Evolutionary conservation across 2,888 invertebrate species (phyloP).

Genomic region (Drosophila subquinaria): DNA sequence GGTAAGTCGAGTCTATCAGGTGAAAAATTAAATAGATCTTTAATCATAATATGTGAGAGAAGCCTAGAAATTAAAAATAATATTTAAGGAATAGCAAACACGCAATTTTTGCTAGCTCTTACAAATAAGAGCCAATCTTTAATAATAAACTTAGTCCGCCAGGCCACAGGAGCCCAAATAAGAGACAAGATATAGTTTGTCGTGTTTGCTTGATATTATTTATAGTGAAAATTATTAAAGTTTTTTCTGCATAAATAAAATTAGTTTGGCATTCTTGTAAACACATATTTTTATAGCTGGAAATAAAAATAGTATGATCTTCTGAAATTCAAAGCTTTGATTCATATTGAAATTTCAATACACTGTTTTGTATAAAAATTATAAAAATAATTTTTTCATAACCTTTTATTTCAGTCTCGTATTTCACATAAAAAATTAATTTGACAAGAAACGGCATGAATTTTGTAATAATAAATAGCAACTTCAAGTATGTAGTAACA

Average conservation of each 20-base stretch:
- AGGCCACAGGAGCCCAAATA: no score
- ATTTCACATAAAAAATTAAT: not conserved
- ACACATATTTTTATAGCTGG: not conserved
- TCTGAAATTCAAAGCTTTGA: no score
- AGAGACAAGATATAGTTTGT: no score
- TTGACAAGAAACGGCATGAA: not conserved
- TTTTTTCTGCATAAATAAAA: no score
- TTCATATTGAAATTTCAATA: not conserved
- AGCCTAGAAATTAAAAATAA: not conserved
- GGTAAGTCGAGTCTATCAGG: constrained; percentile 72
- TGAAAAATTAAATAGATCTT: not conserved
- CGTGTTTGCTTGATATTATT: not conserved
- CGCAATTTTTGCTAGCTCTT: no score
- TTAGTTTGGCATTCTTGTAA: no score
- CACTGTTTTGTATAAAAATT: not conserved
- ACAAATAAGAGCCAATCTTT: no score
- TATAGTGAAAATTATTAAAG: no score
- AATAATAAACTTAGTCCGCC: no score
- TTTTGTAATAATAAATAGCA: not conserved
- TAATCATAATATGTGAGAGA: not conserved
- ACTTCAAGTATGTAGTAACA: not conserved
- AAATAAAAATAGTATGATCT: no score
- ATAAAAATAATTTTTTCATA: not conserved
- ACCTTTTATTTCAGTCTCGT: not conserved
- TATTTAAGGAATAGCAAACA: no score